Evolutionary conservation across 2,113 vertebrate species (phyloP).

Genomic region (Nothobranchius furzeri): DNA sequence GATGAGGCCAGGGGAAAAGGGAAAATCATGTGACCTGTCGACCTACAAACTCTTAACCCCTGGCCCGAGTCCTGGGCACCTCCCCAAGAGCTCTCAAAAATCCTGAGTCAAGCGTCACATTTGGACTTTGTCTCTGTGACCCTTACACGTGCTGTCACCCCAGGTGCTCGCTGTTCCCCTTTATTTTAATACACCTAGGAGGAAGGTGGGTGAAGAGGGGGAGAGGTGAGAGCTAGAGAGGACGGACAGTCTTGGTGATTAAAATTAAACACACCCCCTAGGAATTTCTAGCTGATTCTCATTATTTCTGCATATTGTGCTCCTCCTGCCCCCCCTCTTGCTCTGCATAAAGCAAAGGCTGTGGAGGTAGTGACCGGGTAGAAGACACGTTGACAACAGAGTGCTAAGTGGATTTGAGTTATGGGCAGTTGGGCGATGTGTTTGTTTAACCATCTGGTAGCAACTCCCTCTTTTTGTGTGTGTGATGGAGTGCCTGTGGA

Average conservation of each 20-base stretch:
- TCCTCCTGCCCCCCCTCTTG: constrained; percentile 1
- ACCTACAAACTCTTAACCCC: constrained; percentile 82
- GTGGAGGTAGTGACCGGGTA: constrained; percentile 60
- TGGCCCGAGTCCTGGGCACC: constrained; percentile 68
- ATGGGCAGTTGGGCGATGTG: constrained; percentile 83
- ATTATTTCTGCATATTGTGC: constrained; percentile 56
- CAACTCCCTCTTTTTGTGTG: constrained; percentile 71
- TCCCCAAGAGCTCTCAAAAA: constrained; percentile 64
- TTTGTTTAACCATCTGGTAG: constrained; percentile 87
- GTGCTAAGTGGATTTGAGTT: constrained; percentile 86
- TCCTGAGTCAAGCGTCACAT: constrained; percentile 49
- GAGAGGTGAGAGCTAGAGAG: constrained; percentile 47
- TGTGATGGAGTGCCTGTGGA: constrained; percentile 80
- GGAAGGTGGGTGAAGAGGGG: constrained; percentile 4
- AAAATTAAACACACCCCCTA: constrained; percentile 77
- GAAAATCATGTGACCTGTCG: constrained; percentile 74
- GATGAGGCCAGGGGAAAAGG: constrained; percentile 74
- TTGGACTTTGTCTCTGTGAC: constrained; percentile 62
- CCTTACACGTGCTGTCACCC: constrained; percentile 56
- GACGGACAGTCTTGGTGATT: constrained; percentile 78
- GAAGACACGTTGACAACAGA: constrained; percentile 79
- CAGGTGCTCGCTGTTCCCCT: constrained; percentile 46
- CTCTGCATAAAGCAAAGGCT: constrained; percentile 42
- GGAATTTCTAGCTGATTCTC: constrained; percentile 66
- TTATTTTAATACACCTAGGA: constrained; percentile 63